Base-by-base conservation (phyloP, 2,113 vertebrate genomes). In the Lamprologus ornatipinnis region DNA sequence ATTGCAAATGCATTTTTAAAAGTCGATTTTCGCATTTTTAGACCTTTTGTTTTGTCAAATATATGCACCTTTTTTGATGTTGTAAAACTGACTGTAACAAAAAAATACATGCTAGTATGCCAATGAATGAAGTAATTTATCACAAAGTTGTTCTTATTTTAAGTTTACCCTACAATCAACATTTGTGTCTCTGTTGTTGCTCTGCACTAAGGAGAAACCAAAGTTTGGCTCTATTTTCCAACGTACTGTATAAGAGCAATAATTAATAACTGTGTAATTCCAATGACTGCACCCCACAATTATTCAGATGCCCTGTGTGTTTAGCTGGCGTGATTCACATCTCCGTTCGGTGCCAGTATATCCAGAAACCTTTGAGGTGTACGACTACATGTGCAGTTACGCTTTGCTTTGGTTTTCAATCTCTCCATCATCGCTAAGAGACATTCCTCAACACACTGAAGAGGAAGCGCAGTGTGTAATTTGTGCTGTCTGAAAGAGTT, bases 401-500 rank as follows among this genome's bases (percentile, higher is more conserved):
- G 81, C 68, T 86, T 87, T 75, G 92, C 94, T 90, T 90, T 90
- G 89, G 86, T 95, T 94, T 93, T 86, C 90, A 90, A 86, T 92
- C 92, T 92, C 92, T 93, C 91, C 89, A 93, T 94, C 91, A 92
- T 92, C 91, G 84, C 90, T 2, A 58, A 68, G 92, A 93, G 87
- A 92, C 95, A 92, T 95, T 94, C 94, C 91, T 92, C 89, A 84
- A 87, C 84, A 65, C 91, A 55, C 82, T 5, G 87, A 87, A 85
- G 49, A 93, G 91, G 93, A 95, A 92, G 91, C 84, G n/a, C 81
- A 81, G 53, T 87, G 23, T 94, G 91, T 95, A 94, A 95, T 93
- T 94, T 95, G 87, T 53, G 70, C 92, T 86, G 93, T 93, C 93
- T 93, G 90, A 94, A 91, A 85, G 86, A 93, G 93, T 93, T 93